A percentile compares a stretch with the other conserved stretches of the same genome.
These are phyloP conservation scores for Pseudomyrmex cubaensis DNA, from an alignment of 1,140 invertebrate species.

Conservation along the genomic window DNA sequence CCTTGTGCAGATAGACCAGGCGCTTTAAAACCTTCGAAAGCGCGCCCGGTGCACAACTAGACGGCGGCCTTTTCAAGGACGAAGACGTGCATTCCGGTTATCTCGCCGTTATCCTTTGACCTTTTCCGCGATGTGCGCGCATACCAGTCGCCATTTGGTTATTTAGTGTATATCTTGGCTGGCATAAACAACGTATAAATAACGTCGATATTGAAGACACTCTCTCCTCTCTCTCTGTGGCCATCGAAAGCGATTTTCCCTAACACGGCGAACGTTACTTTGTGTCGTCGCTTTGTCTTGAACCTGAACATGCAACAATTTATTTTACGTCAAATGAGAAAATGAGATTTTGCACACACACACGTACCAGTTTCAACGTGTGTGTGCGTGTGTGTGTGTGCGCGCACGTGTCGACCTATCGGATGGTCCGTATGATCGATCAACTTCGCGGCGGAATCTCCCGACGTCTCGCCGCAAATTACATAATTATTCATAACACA, in stretches of 20 bases:
- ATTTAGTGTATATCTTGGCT: constrained; percentile 39
- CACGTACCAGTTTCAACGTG: not conserved
- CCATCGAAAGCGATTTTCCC: not conserved
- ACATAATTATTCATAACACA: constrained; percentile 50
- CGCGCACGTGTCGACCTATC: not conserved
- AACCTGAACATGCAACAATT: not conserved
- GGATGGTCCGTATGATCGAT: constrained; percentile 45
- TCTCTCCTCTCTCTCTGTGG: too few relatives aligned
- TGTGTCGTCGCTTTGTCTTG: not conserved
- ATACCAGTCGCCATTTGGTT: constrained; percentile 25
- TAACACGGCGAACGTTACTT: not conserved
- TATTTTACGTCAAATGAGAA: not conserved
- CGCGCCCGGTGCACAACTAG: constrained; percentile 26
- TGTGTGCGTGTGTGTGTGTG: not conserved
- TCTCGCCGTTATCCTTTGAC: constrained; percentile 56
- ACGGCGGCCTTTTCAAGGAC: constrained; percentile 67
- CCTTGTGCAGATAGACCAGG: constrained; percentile 35
- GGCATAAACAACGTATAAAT: constrained; percentile 38
- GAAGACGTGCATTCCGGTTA: constrained; percentile 57
- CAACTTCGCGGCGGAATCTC: constrained; percentile 19
- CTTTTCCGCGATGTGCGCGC: constrained; percentile 43
- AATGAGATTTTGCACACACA: constrained; percentile 1
- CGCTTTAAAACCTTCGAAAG: constrained; percentile 57
- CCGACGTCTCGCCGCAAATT: constrained; percentile 23
- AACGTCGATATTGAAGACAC: not conserved